These are phyloP conservation scores for Phortica okadai DNA, from an alignment of 2,888 invertebrate species.

Conservation along the genomic window DNA sequence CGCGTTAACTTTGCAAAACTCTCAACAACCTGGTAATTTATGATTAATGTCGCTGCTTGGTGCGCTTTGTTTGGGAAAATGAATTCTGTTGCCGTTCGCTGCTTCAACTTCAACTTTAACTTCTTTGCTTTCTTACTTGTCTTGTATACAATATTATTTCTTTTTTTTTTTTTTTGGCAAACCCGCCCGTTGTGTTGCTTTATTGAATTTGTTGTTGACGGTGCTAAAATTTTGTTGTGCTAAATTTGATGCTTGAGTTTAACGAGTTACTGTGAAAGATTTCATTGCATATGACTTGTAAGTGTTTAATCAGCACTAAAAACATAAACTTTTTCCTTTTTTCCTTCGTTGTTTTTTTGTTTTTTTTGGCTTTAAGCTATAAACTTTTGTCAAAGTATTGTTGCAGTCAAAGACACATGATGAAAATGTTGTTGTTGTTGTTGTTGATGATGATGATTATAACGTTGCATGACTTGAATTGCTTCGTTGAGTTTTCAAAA, in stretches of 20 bases:
- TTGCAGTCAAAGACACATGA: background rate
- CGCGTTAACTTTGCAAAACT: slow-evolving; percentile 53
- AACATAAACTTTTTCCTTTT: too few species aligned
- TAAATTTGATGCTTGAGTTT: background rate
- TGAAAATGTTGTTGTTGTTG: background rate
- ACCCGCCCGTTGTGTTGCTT: slow-evolving; percentile 64
- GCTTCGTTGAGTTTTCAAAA: slow-evolving; percentile 8
- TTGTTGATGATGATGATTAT: too few species aligned
- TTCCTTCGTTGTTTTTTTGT: too few species aligned
- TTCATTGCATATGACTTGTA: background rate
- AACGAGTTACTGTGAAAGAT: background rate
- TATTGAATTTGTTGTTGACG: slow-evolving; percentile 22
- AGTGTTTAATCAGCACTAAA: background rate
- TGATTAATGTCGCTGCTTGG: slow-evolving; percentile 66
- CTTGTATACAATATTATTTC: background rate
- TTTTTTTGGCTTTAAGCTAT: too few species aligned
- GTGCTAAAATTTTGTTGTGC: slow-evolving; percentile 18
- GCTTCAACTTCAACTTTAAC: background rate
- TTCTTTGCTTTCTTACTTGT: background rate
- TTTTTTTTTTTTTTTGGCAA: slow-evolving; percentile 39
- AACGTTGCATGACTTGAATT: background rate
- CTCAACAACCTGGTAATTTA: slow-evolving; percentile 74
- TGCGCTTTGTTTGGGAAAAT: slow-evolving; percentile 43
- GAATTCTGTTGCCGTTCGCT: slow-evolving; percentile 26
- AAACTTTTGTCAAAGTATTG: background rate